Conservation (phyloP, 2,797 vertebrate species). For the Xenops minutus region DNA sequence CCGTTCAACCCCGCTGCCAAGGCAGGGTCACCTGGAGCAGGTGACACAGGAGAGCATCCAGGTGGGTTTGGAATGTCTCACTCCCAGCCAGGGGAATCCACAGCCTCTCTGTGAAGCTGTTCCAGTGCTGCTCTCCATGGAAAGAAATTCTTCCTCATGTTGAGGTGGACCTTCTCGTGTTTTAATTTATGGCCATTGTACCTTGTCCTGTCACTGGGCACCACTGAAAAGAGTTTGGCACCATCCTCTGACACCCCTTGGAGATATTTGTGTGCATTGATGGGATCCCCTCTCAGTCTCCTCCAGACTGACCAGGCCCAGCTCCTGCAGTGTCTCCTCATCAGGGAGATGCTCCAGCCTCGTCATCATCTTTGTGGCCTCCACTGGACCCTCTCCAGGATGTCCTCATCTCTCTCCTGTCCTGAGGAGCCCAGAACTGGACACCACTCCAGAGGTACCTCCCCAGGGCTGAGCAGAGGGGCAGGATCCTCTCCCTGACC, state of each 20-base stretch:
- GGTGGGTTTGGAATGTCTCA: not conserved
- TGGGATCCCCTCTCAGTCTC: not conserved
- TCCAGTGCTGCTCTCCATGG: not conserved
- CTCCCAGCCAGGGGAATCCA: not conserved
- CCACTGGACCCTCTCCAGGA: not conserved
- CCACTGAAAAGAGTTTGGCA: not conserved
- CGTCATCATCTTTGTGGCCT: not conserved
- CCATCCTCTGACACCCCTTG: not conserved
- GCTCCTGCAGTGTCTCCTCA: not conserved
- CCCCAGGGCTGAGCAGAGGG: not conserved
- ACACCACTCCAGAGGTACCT: not conserved
- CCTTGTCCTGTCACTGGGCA: not conserved
- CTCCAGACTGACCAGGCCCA: not conserved
- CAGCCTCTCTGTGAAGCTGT: not conserved
- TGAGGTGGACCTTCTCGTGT: not conserved
- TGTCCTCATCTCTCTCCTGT: not conserved
- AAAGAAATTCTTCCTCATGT: not conserved
- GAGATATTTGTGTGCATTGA: not conserved
- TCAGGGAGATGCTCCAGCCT: not conserved
- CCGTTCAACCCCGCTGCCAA: not conserved
- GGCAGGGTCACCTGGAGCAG: not conserved
- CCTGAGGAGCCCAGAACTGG: not conserved
- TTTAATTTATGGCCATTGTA: not conserved
- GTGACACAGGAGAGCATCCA: not conserved
- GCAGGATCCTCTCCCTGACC: not conserved